Evolutionary conservation across 2,797 vertebrate species (phyloP), one percentile per base, ranked within the genome.

Genomic region (Coregonus sp.): DNA sequence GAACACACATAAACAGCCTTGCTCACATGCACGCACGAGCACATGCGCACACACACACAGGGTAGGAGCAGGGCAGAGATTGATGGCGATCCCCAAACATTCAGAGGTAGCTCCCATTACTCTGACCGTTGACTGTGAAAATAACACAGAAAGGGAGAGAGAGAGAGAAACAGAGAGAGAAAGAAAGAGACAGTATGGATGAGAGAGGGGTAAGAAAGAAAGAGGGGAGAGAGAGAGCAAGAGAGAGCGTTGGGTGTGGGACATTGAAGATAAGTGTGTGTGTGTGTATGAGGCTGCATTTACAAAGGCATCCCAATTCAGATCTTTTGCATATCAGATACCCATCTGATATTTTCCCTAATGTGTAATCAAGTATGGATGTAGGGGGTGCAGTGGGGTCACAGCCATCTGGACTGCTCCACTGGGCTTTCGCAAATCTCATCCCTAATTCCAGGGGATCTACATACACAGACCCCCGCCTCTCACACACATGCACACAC

Each of bases 361-460:
- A 47, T 47, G 40, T 47, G 40, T 47, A 47, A 12, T 47, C 40
- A 3, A 3, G 40, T 47, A 12, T 47, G 2, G 9, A 47, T 47
- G 40, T 47, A 9, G 40, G 9, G 40, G 9, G 40, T 47, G 52
- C 14, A 25, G 54, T 12, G 73, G 75, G 84, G 75, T 83, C 76
- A 47, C 72, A 81, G 77, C 66, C 72, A 79, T 86, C 80, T 84
- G 82, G 47, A 75, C 65, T 78, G 78, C 75, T 47, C 9, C 40
- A 47, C 9, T 47, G 40, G 9, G 40, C 40, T 83, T 85, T 84
- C 70, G 77, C 78, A 79, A 88, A 83, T 82, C 81, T 75, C 51
- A 75, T 82, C 66, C 65, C 79, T 86, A 78, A 83, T 85, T 81
- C 79, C 51, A 68, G 69, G 31, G 76, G 47, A 81, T 81, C 40